Conservation (phyloP, 1,140 invertebrate species). For the Samia ricini region DNA sequence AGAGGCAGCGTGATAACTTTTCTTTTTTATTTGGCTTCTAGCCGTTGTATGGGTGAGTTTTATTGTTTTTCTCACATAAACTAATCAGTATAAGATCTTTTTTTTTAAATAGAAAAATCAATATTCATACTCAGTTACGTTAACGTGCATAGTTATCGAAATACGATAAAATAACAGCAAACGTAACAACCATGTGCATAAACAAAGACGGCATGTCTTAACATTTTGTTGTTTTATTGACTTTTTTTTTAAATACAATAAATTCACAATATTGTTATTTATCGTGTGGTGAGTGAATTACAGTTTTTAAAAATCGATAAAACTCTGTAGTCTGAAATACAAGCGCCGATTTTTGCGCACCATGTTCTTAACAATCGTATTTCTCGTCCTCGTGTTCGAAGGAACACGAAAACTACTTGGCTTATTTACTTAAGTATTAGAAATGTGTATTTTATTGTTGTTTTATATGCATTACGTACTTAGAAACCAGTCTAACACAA, state of each 20-base stretch:
- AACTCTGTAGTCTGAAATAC: neutral
- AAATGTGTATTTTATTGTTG: neutral
- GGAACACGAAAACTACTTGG: neutral
- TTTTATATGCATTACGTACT: neutral
- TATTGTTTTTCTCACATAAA: constrained; percentile 5
- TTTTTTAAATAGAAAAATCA: neutral
- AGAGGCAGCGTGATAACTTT: constrained; percentile 63
- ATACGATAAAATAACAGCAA: neutral
- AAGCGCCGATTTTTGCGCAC: neutral
- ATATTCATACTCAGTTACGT: neutral
- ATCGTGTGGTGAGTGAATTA: neutral
- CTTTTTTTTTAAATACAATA: neutral
- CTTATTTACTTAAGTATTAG: neutral
- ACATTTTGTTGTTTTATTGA: neutral
- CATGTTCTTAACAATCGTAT: neutral
- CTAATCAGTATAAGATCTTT: constrained; percentile 24
- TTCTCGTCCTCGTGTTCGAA: neutral
- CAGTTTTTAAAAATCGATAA: neutral
- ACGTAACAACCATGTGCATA: neutral
- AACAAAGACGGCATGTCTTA: constrained; percentile 9
- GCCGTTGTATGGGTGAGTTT: constrained; percentile 79
- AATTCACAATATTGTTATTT: neutral
- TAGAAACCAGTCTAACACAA: neutral
- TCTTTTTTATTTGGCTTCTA: constrained; percentile 78
- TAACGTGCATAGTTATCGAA: neutral